Evolutionary conservation across 2,797 vertebrate genomes (phyloP).

Genomic region (Xerus rutilus): DNA sequence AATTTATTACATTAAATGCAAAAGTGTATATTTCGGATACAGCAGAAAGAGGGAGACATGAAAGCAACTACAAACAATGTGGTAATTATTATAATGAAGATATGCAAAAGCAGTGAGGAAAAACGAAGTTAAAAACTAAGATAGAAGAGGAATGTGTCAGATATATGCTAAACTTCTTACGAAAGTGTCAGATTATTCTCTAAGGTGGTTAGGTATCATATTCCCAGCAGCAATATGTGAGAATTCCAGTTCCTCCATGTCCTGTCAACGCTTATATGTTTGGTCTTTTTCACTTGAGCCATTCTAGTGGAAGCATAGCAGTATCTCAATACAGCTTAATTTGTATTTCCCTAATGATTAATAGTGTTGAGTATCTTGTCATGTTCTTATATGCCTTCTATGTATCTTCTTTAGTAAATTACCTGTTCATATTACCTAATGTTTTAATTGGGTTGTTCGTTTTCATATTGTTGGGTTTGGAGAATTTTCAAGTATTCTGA

Average conservation of each 20-base stretch:
- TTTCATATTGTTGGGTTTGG: neutral
- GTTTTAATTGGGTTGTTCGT: neutral
- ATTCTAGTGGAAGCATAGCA: neutral
- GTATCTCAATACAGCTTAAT: neutral
- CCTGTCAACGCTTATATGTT: neutral
- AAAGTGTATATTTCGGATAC: neutral
- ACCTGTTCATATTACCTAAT: neutral
- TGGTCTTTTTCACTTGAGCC: neutral
- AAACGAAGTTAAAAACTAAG: neutral
- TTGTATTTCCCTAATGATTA: neutral
- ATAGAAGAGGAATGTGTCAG: neutral
- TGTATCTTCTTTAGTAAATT: neutral
- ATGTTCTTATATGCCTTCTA: neutral
- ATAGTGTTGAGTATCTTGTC: neutral
- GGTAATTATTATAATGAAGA: neutral
- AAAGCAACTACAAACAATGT: neutral
- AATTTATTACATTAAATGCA: neutral
- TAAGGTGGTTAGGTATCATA: neutral
- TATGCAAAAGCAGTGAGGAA: neutral
- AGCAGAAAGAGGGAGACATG: neutral
- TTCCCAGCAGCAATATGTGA: neutral
- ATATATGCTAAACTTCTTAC: neutral
- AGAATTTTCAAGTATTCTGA: neutral
- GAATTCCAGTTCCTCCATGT: neutral
- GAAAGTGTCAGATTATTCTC: neutral